Evolutionary conservation across 2,113 vertebrate genomes (phyloP), one percentile per base, ranked within the genome.

Genomic region (Eubucco bourcierii): DNA sequence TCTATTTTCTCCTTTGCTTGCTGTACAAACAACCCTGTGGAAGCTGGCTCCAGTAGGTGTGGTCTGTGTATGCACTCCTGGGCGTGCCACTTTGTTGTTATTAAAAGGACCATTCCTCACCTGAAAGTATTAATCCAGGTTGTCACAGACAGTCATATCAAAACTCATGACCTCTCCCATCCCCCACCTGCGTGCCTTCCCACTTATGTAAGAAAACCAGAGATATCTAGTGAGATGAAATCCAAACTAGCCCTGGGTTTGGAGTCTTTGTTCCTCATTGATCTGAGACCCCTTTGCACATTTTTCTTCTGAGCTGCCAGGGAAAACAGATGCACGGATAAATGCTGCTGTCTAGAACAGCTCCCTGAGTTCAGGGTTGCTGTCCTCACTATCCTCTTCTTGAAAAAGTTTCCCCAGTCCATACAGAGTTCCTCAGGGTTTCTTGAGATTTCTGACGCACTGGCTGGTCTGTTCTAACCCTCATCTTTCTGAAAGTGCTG

Each of bases 61-160:
- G 89, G 88, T 90, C 70, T 88, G 73, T 95, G 90, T 95, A 59
- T 90, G 80, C 72, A 27, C 73, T 90, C 34, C n/a, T 71, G 91
- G 93, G 93, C 84, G 92, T 90, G 94, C 81, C 84, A 2, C 80
- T 93, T 91, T 83, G 91, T 94, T 94, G 80, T 89, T 89, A 96
- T 86, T 95, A 94, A 95, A 95, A 94, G 80, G 91, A 95, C 95
- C 90, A 80, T 95, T 96, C 91, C 78, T 96, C 92, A 90, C 74
- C 94, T 92, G 81, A 96, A 92, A 95, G 73, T 88, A 92, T 88
- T 64, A 74, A 95, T 95, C 90, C 93, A 94, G 78, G 52, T 84
- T 95, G 90, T 93, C 92, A 86, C 12, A 60, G 76, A 81, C 74
- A 85, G 91, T 90, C 95, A 75, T 83, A 75, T 95, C 91, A 96